A percentile compares a stretch with the other conserved stretches of the same genome.
phyloP scores from a whole-genome alignment of 2,113 vertebrate species.

The Solea solea region DNA sequence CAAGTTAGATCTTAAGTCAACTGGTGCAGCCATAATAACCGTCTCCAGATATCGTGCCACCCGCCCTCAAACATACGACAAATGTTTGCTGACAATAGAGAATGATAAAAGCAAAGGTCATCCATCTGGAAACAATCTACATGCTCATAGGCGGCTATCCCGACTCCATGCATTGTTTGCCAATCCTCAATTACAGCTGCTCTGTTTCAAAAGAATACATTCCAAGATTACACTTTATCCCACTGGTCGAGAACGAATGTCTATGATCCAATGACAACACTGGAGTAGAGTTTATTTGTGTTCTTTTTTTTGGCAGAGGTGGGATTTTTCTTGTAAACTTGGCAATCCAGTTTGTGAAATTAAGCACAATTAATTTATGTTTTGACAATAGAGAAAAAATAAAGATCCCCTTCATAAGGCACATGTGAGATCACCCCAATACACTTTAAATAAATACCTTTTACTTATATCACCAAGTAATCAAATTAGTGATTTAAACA shows the following conservation, averaged over 20 bases:
- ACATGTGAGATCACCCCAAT: no score
- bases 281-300: slow-evolving; percentile 12
- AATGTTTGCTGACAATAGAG: slow-evolving; percentile 44
- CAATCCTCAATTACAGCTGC: slow-evolving; percentile 66
- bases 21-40: slow-evolving; percentile 51
- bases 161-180: slow-evolving; percentile 57
- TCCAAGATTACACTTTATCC: slow-evolving; percentile 63
- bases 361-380: no score
- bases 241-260: slow-evolving; percentile 20
- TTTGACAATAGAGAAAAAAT: no score
- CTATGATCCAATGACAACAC: slow-evolving; percentile 63
- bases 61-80: slow-evolving; percentile 41
- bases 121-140: slow-evolving; percentile 65
- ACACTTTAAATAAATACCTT: no score
- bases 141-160: not conserved
- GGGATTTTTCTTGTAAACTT: not conserved
- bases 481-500: no score
- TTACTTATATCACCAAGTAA: no score
- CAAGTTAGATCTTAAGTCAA: slow-evolving; percentile 45
- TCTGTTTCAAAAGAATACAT: slow-evolving; percentile 63
- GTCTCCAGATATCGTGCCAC: slow-evolving; percentile 36
- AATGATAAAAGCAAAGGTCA: slow-evolving; percentile 51
- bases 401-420: no score
- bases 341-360: no score
- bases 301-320: not conserved